Evolutionary conservation across 2,888 invertebrate genomes (phyloP).

Genomic region (Drosophila antonietae): DNA sequence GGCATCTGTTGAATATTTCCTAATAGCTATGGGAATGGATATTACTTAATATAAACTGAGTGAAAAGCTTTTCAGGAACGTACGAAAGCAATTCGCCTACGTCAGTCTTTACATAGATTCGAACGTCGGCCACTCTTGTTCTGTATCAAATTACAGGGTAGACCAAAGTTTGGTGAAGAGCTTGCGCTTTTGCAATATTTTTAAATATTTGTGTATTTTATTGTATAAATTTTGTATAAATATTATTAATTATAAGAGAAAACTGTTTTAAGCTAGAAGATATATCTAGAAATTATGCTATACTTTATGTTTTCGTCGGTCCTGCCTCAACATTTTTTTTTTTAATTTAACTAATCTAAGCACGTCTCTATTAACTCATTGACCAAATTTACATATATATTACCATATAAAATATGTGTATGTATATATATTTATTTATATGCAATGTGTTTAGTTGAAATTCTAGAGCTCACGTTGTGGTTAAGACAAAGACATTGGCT

Average conservation of each 20-base stretch:
- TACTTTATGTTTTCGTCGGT: constrained; percentile 1
- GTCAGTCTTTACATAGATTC: constrained; percentile 37
- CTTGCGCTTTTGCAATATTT: neutral
- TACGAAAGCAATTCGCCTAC: constrained; percentile 34
- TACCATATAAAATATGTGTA: neutral
- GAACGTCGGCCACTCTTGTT: constrained; percentile 33
- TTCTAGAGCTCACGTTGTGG: constrained; percentile 64
- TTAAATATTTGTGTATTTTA: neutral
- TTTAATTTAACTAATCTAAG: neutral
- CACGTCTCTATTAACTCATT: neutral
- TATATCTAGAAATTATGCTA: constrained; percentile 14
- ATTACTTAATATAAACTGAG: constrained; percentile 68
- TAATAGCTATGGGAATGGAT: constrained; percentile 46
- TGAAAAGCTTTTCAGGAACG: constrained; percentile 53
- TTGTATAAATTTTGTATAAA: too few relatives aligned
- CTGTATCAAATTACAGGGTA: constrained; percentile 59
- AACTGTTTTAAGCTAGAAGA: neutral
- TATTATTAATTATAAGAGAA: neutral
- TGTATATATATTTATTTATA: neutral
- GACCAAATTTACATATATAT: neutral
- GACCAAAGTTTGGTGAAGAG: neutral
- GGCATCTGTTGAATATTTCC: constrained; percentile 74
- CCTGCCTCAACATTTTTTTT: constrained; percentile 16
- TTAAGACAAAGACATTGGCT: constrained; percentile 66
- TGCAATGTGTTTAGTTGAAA: constrained; percentile 54